Percentiles rank a stretch among this genome's conserved stretches.
These are phyloP conservation scores for Lipotes vexillifer DNA, from an alignment of 2,113 vertebrate genomes.

Conservation along the genomic window DNA sequence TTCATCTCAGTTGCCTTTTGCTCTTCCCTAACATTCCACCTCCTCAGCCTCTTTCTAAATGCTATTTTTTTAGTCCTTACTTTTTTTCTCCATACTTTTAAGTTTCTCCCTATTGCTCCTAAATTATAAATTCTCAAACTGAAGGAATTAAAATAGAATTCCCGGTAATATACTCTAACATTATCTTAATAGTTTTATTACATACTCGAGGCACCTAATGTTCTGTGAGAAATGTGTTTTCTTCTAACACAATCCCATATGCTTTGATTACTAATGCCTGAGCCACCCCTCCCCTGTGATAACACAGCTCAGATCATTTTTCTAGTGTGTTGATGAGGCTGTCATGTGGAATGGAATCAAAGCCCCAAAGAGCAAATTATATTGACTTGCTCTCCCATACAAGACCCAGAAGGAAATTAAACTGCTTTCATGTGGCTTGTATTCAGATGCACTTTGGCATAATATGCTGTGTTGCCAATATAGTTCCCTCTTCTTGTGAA, in stretches of 20 bases:
- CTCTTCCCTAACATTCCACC: background rate
- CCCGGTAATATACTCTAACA: background rate
- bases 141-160: background rate
- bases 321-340: background rate
- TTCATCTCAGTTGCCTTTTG: background rate
- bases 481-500: background rate
- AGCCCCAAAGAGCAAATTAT: background rate
- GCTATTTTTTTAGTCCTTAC: background rate
- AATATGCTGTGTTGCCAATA: background rate
- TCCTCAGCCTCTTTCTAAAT: background rate
- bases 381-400: background rate
- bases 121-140: background rate
- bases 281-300: background rate
- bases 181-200: background rate
- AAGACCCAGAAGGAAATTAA: background rate
- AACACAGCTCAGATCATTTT: background rate
- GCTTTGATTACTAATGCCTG: background rate
- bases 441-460: background rate
- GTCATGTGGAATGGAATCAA: background rate
- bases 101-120: background rate
- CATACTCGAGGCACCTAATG: background rate
- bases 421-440: conserved; percentile 27
- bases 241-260: background rate
- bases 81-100: background rate
- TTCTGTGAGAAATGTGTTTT: background rate